A percentile compares a stretch with the other conserved stretches of the same genome.
phyloP scores from a whole-genome alignment of 23 tunicate species.

The Clavelina lepadiformis region DNA sequence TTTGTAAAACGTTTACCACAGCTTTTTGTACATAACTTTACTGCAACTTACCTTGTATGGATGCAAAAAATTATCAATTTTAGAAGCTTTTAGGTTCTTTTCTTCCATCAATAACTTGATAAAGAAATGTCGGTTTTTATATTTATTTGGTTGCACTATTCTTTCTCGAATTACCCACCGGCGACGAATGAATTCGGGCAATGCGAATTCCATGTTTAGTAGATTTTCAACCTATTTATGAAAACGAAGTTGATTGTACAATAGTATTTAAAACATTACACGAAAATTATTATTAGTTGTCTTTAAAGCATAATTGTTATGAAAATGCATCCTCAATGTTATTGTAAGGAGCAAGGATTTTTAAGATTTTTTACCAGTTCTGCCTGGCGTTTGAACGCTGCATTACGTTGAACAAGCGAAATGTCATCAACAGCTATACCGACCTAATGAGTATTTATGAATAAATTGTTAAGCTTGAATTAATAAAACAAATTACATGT shows the following conservation, averaged over 20 bases:
- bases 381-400: constrained; percentile 26
- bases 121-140: constrained; percentile 1
- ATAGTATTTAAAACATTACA: background rate
- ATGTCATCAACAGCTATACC: constrained; percentile 73
- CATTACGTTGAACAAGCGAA: constrained; percentile 41
- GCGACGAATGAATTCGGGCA: constrained; percentile 43
- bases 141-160: constrained; percentile 19
- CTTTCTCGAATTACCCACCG: constrained; percentile 39
- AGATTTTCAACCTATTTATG: constrained; percentile 27
- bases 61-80: too few species aligned
- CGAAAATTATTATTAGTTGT: too few species aligned
- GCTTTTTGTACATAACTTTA: too few species aligned
- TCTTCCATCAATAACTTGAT: constrained; percentile 27
- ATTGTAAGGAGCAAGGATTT: background rate
- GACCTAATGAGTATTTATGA: too few species aligned
- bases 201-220: constrained; percentile 43
- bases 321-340: background rate
- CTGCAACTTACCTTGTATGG: too few species aligned
- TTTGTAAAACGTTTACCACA: too few species aligned
- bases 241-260: background rate
- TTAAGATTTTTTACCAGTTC: constrained; percentile 21
- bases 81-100: too few species aligned
- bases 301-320: too few species aligned
- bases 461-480: too few species aligned
- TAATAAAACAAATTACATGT: background rate